Conservation (phyloP, 2,888 invertebrate species). For the Plagodis dolabraria region DNA sequence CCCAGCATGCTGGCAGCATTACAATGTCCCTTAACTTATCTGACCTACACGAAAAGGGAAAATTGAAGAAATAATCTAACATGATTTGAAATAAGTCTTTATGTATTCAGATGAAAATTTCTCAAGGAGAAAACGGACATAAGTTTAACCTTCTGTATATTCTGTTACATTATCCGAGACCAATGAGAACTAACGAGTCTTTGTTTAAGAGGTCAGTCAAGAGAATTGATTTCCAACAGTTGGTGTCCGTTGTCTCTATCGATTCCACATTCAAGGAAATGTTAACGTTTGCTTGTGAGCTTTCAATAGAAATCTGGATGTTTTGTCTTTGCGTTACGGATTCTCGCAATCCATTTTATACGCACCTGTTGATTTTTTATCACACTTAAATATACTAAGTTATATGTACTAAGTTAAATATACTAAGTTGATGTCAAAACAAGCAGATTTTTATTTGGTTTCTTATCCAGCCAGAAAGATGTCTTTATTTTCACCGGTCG, state of each 20-base stretch:
- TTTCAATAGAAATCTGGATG: conserved; percentile 31
- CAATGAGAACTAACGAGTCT: conserved; percentile 26
- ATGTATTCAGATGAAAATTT: background rate
- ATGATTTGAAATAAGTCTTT: background rate
- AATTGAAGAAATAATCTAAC: too few relatives aligned
- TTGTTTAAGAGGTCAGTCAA: conserved; percentile 34
- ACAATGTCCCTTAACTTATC: too few relatives aligned
- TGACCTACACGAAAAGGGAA: too few relatives aligned
- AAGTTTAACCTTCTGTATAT: conserved; percentile 29
- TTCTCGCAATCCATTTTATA: conserved; percentile 24
- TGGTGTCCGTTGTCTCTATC: conserved; percentile 28
- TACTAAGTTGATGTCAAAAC: too few relatives aligned
- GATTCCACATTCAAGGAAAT: conserved; percentile 38
- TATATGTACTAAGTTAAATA: too few relatives aligned
- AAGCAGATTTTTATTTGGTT: too few relatives aligned
- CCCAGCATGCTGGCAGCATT: too few relatives aligned
- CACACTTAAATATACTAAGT: background rate
- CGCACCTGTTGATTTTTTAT: background rate
- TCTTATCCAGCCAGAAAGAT: too few relatives aligned
- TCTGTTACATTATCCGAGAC: conserved; percentile 18
- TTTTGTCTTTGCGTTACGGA: conserved; percentile 23
- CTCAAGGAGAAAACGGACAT: conserved; percentile 4
- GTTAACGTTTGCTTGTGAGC: conserved; percentile 29
- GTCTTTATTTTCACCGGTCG: too few relatives aligned
- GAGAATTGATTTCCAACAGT: conserved; percentile 20